These are phyloP conservation scores for Tromatobia lineatoria DNA, from an alignment of 2,888 invertebrate species.

Conservation along the genomic window DNA sequence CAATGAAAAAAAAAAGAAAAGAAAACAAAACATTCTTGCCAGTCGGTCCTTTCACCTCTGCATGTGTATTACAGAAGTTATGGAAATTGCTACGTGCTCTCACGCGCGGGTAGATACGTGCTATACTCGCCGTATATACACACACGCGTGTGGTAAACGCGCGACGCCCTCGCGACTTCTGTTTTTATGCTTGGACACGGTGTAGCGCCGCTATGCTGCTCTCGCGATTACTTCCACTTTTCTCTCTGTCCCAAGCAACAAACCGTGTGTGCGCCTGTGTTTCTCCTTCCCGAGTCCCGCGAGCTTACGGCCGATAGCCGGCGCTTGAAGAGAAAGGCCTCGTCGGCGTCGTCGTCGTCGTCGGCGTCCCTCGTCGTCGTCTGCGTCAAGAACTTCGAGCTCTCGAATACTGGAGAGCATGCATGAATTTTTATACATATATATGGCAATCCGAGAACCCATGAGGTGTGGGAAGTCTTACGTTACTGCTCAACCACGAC, in stretches of 20 bases:
- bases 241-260: conserved; percentile 50
- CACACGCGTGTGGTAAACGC: conserved; percentile 13
- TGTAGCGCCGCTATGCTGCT: conserved; percentile 1
- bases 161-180: conserved; percentile 50
- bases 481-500: conserved; percentile 28
- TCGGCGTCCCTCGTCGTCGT: conserved; percentile 4
- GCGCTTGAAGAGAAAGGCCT: conserved; percentile 60
- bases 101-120: conserved; percentile 10
- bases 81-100: conserved; percentile 52
- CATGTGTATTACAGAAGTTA: conserved; percentile 45
- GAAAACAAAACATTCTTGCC: conserved; percentile 6
- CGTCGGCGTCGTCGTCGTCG: conserved; percentile 19
- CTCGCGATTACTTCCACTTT: conserved; percentile 56
- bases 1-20: conserved; percentile 1
- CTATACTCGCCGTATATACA: conserved; percentile 19
- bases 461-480: conserved; percentile 50
- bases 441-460: conserved; percentile 9
- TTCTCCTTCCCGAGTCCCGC: conserved; percentile 38
- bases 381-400: conserved; percentile 41
- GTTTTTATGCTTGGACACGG: conserved; percentile 37
- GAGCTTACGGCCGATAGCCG: conserved; percentile 19
- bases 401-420: conserved; percentile 45
- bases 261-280: conserved; percentile 32
- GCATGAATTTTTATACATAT: conserved; percentile 23
- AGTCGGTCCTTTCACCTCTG: conserved; percentile 52